Evolutionary conservation across 2,797 vertebrate species (phyloP).

Genomic region (Danio jaintianensis): DNA sequence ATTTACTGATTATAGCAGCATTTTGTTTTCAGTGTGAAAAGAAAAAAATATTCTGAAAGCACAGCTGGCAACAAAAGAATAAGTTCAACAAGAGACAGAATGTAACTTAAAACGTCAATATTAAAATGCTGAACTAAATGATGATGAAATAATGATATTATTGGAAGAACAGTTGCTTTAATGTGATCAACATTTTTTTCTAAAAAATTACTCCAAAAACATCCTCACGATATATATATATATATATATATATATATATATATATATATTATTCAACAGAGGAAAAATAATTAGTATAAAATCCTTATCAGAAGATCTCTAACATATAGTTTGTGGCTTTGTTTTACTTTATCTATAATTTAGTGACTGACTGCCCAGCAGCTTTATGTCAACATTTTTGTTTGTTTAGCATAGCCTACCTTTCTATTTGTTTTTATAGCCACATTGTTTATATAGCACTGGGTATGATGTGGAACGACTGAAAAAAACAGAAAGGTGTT

Average conservation of each 20-base stretch:
- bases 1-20: neutral
- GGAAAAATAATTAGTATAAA: neutral
- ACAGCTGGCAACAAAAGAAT: neutral
- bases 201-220: too few species aligned
- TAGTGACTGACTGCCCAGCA: neutral
- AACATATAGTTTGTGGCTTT: neutral
- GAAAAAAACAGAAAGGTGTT: neutral
- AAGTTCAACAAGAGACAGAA: neutral
- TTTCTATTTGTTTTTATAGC: neutral
- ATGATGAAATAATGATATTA: neutral
- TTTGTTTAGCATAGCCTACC: neutral
- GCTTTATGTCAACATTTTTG: constrained; percentile 1
- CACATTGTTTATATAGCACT: neutral
- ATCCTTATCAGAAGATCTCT: neutral
- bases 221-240: too few species aligned
- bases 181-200: neutral
- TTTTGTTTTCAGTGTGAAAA: neutral
- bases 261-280: too few species aligned
- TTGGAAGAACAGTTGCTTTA: neutral
- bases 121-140: neutral
- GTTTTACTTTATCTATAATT: neutral
- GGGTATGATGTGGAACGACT: neutral
- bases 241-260: too few species aligned
- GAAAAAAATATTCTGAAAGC: neutral
- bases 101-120: neutral